Conservation (phyloP, 1,140 invertebrate genomes). For the Glomeris maerens region DNA sequence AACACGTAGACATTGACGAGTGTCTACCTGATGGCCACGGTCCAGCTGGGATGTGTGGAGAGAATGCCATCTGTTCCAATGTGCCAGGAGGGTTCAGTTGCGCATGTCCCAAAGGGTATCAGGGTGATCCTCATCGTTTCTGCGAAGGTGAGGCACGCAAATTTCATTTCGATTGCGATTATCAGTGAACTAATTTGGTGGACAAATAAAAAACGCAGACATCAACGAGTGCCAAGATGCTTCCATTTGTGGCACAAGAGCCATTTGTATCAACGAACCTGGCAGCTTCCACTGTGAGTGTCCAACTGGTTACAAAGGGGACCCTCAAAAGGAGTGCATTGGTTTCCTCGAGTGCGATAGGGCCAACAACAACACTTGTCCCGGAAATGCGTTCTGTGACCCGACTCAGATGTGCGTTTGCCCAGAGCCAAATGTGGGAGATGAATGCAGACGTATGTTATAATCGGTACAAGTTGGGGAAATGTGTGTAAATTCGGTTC, state of each 20-base stretch:
- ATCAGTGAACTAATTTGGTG: neutral
- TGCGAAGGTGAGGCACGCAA: conserved; percentile 41
- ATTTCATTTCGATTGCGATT: neutral
- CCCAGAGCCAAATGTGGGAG: conserved; percentile 76
- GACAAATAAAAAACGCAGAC: conserved; percentile 33
- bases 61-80: conserved; percentile 70
- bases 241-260: conserved; percentile 56
- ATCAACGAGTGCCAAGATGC: conserved; percentile 60
- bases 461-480: neutral
- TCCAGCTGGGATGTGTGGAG: conserved; percentile 62
- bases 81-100: conserved; percentile 60
- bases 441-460: conserved; percentile 73
- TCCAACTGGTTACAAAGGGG: conserved; percentile 59
- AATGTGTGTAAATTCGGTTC: conserved; percentile 4
- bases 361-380: conserved; percentile 54
- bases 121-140: conserved; percentile 51
- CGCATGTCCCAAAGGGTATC: conserved; percentile 58
- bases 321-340: conserved; percentile 55
- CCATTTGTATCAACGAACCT: conserved; percentile 58
- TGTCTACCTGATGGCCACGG: conserved; percentile 58
- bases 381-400: conserved; percentile 77
- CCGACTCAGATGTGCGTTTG: conserved; percentile 56
- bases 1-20: conserved; percentile 70
- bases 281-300: conserved; percentile 66
- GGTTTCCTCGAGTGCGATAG: conserved; percentile 55